Conservation (phyloP, 2,113 vertebrate genomes). For the Setophaga coronata region DNA sequence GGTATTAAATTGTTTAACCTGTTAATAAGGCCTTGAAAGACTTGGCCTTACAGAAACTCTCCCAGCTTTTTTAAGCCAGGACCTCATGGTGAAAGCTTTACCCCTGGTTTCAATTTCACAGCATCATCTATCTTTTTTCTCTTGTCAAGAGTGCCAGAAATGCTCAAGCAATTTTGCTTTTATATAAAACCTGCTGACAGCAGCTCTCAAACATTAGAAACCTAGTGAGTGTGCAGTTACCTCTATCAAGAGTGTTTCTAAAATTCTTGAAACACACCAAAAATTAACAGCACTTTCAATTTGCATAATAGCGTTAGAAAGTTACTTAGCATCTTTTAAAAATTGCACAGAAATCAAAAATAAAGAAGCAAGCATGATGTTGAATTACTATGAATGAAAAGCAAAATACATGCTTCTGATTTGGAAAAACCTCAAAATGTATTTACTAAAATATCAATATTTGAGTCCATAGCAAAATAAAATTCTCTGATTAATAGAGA, state of each 20-base stretch:
- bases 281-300: not conserved
- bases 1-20: not conserved
- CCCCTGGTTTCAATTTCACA: not conserved
- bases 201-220: not conserved
- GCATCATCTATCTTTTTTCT: not conserved
- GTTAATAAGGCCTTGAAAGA: not conserved
- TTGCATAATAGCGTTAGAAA: not conserved
- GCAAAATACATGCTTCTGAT: not conserved
- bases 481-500: not conserved
- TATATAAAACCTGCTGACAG: not conserved
- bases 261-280: not conserved
- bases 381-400: not conserved
- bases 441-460: not conserved
- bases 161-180: not conserved
- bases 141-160: not conserved
- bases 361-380: not conserved
- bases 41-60: not conserved
- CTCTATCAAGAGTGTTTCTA: not conserved
- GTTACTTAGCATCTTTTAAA: not conserved
- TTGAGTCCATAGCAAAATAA: not conserved
- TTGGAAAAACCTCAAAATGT: not conserved
- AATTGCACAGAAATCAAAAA: not conserved
- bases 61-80: not conserved
- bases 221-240: not conserved
- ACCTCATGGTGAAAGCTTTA: not conserved